Percentiles rank a stretch among this genome's conserved stretches.
phyloP scores from a whole-genome alignment of 2,113 vertebrate species.

The Menidia beryllina region DNA sequence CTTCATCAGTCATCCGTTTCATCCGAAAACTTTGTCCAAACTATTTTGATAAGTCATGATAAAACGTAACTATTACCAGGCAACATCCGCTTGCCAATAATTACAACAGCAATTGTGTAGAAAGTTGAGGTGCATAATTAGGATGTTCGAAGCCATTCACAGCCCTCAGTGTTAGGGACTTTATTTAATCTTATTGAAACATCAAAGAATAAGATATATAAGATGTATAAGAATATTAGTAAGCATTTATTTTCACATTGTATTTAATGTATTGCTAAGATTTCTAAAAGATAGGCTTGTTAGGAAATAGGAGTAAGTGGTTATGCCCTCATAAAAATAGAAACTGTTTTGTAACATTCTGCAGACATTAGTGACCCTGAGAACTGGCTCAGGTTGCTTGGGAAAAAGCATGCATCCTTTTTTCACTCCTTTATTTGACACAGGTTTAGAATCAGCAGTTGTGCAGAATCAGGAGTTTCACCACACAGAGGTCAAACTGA shows the following conservation, averaged over 20 bases:
- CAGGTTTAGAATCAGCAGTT: slow-evolving; percentile 27
- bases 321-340: slow-evolving; percentile 17
- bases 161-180: slow-evolving; percentile 25
- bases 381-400: slow-evolving; percentile 7
- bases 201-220: slow-evolving; percentile 47
- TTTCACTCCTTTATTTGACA: slow-evolving; percentile 12
- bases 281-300: slow-evolving; percentile 51
- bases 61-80: slow-evolving; percentile 41
- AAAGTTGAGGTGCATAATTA: slow-evolving; percentile 1
- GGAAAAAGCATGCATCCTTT: slow-evolving; percentile 16
- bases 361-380: slow-evolving; percentile 8
- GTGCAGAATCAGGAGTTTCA: too few relatives aligned
- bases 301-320: slow-evolving; percentile 23
- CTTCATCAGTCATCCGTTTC: slow-evolving; percentile 37
- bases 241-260: slow-evolving; percentile 62
- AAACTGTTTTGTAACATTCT: slow-evolving; percentile 27
- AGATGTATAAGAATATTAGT: slow-evolving; percentile 48
- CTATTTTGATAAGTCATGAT: slow-evolving; percentile 8
- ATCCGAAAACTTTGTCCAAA: slow-evolving; percentile 31
- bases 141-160: background rate
- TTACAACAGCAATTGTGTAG: slow-evolving; percentile 7
- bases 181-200: slow-evolving; percentile 21
- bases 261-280: slow-evolving; percentile 37
- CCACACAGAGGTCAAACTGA: too few relatives aligned
- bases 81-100: slow-evolving; percentile 13